Percentiles rank a stretch among this genome's conserved stretches.
phyloP scores from a whole-genome alignment of 2,888 invertebrate species.

The Gisinianus flammeolus region DNA sequence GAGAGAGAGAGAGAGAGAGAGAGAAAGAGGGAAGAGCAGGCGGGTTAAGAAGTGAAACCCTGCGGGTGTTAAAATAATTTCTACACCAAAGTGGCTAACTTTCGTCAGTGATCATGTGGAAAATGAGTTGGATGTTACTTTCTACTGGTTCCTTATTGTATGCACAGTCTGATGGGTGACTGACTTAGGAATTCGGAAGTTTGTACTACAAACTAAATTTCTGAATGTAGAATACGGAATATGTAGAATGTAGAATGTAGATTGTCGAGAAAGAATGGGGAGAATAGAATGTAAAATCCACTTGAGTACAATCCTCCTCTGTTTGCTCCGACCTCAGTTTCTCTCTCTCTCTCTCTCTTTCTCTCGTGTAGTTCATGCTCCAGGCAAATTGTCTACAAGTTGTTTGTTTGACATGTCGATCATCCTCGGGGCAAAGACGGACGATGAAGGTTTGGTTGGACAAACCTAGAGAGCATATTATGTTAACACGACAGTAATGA shows the following conservation, averaged over 20 bases:
- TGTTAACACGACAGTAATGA: too few species aligned
- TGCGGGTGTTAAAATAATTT: constrained; percentile 31
- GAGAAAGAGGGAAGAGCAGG: background rate
- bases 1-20: background rate
- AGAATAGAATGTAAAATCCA: background rate
- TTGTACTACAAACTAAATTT: too few species aligned
- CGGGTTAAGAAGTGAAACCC: too few species aligned
- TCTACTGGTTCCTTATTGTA: background rate
- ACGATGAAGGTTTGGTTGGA: too few species aligned
- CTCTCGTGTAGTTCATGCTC: background rate
- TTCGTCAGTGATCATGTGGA: constrained; percentile 20
- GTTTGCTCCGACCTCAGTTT: background rate
- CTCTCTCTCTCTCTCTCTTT: background rate
- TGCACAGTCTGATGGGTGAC: background rate
- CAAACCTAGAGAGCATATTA: too few species aligned
- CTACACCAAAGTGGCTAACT: constrained; percentile 34
- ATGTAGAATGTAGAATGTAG: too few species aligned
- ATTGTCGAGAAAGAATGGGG: background rate
- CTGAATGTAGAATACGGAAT: too few species aligned
- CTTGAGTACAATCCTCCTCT: background rate
- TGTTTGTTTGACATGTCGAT: too few species aligned
- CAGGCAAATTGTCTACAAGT: too few species aligned
- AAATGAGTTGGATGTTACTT: constrained; percentile 5
- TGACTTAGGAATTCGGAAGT: background rate
- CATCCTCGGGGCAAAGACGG: too few species aligned